Percentiles rank a stretch among this genome's conserved stretches.
Conservation (phyloP, 2,888 invertebrate species). For the Chrysolina haemoptera region DNA sequence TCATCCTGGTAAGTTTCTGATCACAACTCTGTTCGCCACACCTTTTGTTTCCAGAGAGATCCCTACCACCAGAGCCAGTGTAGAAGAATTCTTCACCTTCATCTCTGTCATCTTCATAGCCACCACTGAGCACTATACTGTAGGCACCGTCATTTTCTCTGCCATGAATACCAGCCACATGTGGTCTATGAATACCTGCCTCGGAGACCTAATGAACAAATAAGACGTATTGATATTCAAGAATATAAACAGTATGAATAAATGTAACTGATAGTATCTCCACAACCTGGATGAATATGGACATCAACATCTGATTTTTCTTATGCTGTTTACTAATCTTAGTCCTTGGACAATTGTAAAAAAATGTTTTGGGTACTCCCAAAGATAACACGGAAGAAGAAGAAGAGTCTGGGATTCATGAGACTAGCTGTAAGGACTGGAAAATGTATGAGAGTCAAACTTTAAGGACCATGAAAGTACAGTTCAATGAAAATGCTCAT, state of each 20-base stretch:
- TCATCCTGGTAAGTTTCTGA: constrained; percentile 83
- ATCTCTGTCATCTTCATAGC: constrained; percentile 89
- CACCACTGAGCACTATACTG: constrained; percentile 86
- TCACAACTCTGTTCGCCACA: constrained; percentile 86
- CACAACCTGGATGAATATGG: too few species aligned
- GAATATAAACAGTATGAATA: background rate
- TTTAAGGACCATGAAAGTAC: too few species aligned
- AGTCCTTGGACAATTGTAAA: too few species aligned
- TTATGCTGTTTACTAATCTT: too few species aligned
- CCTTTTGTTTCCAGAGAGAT: constrained; percentile 87
- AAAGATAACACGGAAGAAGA: too few species aligned
- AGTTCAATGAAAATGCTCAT: too few species aligned
- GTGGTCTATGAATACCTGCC: constrained; percentile 86
- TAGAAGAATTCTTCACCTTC: constrained; percentile 86
- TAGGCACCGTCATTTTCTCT: constrained; percentile 84
- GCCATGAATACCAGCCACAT: constrained; percentile 89
- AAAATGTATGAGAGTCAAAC: too few species aligned
- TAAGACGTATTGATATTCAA: background rate
- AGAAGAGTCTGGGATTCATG: too few species aligned
- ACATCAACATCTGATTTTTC: too few species aligned
- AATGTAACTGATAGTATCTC: background rate
- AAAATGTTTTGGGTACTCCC: too few species aligned
- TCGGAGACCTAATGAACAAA: constrained; percentile 74
- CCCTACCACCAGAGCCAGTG: constrained; percentile 88
- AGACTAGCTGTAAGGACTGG: too few species aligned